Conservation (phyloP, 2,113 vertebrate species). For the Chloroceryle aenea region DNA sequence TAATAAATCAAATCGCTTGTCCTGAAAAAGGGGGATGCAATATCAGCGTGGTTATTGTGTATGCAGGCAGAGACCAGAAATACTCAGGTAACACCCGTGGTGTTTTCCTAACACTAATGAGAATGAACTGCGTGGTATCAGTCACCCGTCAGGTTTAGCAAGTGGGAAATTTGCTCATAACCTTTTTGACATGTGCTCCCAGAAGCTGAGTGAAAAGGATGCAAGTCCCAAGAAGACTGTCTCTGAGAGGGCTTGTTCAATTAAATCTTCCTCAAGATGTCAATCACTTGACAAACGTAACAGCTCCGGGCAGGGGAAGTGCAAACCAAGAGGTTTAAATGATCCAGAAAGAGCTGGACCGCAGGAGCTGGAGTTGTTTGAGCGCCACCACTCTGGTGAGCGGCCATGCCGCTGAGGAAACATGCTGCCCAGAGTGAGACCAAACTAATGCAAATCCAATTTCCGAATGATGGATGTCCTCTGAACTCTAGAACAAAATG, state of each 20-base stretch:
- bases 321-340: background rate
- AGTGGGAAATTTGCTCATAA: background rate
- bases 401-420: fast-evolving
- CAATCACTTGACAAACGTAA: background rate
- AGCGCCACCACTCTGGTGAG: fast-evolving
- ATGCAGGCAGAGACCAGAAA: background rate
- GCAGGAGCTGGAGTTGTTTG: background rate
- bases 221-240: background rate
- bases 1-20: background rate
- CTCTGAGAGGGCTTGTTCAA: background rate
- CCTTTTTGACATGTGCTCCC: background rate
- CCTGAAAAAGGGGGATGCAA: background rate
- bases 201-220: background rate
- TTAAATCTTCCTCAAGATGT: background rate
- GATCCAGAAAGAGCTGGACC: background rate
- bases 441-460: background rate
- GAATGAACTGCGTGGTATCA: background rate
- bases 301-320: background rate
- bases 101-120: slow-evolving; percentile 1
- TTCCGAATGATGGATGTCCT: background rate
- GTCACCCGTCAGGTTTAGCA: background rate
- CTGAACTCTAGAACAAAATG: background rate
- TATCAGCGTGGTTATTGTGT: background rate
- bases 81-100: background rate
- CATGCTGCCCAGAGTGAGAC: background rate